Conservation (phyloP, 2,113 vertebrate genomes). For the Alouatta palliata region DNA sequence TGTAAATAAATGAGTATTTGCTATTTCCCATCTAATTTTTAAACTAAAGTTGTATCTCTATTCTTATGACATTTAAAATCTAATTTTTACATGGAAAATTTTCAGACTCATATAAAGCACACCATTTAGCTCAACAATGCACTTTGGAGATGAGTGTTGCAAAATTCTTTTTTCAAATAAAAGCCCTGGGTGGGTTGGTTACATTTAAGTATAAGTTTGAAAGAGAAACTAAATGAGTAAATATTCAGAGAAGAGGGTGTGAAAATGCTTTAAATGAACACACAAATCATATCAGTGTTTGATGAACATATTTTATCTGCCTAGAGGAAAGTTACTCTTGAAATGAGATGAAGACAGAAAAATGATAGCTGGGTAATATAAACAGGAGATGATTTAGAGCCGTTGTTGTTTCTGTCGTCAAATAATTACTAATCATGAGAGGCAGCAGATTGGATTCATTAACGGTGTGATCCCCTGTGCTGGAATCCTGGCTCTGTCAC, state of each 20-base stretch:
- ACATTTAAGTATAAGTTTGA: not conserved
- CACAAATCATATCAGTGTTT: not conserved
- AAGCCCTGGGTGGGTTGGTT: not conserved
- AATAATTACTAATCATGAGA: not conserved
- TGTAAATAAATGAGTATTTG: not conserved
- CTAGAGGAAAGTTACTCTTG: not conserved
- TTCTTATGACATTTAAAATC: not conserved
- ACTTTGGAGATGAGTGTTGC: not conserved
- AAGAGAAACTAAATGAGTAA: not conserved
- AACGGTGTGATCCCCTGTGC: not conserved
- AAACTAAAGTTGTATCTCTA: not conserved
- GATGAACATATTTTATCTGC: not conserved
- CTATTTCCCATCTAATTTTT: not conserved
- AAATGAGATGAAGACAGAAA: not conserved
- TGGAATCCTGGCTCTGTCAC: not conserved
- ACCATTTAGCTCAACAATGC: not conserved
- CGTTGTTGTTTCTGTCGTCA: not conserved
- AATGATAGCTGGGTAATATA: not conserved
- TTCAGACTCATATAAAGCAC: not conserved
- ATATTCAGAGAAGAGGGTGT: not conserved
- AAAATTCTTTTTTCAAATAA: slow-evolving; percentile 17
- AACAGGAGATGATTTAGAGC: not conserved
- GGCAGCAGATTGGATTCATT: not conserved
- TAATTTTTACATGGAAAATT: not conserved
- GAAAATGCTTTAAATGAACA: not conserved